Conservation (phyloP, 2,797 vertebrate genomes). For the Melanogrammus aeglefinus region DNA sequence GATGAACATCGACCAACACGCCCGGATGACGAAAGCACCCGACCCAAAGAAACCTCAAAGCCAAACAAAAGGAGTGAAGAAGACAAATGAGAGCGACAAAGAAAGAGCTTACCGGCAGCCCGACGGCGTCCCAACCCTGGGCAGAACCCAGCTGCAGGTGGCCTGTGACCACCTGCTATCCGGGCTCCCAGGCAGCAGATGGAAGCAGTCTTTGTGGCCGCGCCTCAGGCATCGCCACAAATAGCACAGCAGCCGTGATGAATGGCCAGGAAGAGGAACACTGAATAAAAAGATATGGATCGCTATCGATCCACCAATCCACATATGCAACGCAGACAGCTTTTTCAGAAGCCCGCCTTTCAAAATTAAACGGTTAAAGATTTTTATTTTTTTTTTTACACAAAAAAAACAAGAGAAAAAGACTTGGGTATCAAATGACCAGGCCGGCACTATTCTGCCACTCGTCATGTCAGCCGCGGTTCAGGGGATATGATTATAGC, state of each 20-base stretch:
- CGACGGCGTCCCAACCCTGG: too few relatives aligned
- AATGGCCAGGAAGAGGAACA: not conserved
- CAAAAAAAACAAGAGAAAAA: not conserved
- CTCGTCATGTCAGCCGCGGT: conserved; percentile 28
- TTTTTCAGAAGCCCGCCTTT: conserved; percentile 8
- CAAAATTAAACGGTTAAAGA: conserved; percentile 26
- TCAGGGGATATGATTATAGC: conserved; percentile 36
- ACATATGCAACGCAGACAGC: conserved; percentile 10
- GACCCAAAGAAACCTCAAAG: not conserved
- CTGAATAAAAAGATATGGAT: conserved; percentile 34
- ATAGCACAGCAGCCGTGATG: conserved; percentile 13
- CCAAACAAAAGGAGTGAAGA: not conserved
- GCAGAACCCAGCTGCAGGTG: not conserved
- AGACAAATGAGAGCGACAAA: not conserved
- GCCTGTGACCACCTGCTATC: not conserved
- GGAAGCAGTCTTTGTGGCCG: not conserved
- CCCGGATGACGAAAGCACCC: not conserved
- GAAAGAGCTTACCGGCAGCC: not conserved
- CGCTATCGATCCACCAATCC: conserved; percentile 35
- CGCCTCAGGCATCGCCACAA: conserved; percentile 12
- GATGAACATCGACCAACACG: not conserved
- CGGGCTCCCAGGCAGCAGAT: conserved; percentile 4
- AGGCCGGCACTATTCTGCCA: conserved; percentile 16
- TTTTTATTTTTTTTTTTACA: conserved; percentile 32
- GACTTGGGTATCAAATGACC: conserved; percentile 26